phyloP scores from a whole-genome alignment of 2,888 invertebrate genomes.

The Drosophila formosana region DNA sequence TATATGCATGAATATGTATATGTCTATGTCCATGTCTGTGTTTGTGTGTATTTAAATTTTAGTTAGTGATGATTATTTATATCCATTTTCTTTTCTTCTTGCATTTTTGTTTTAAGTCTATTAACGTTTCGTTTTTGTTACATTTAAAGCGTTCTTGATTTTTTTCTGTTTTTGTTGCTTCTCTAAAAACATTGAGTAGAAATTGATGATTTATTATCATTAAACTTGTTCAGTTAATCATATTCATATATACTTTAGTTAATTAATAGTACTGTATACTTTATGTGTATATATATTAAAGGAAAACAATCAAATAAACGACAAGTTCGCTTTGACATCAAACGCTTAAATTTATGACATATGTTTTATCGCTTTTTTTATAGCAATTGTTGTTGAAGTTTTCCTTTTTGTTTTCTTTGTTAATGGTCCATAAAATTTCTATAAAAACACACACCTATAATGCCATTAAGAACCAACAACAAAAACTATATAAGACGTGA shows the following conservation, averaged over 20 bases:
- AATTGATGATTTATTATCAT: conserved; percentile 54
- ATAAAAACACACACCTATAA: conserved; percentile 52
- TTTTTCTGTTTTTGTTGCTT: conserved; percentile 46
- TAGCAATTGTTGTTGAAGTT: conserved; percentile 35
- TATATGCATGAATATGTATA: conserved; percentile 21
- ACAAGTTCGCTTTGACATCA: conserved; percentile 37
- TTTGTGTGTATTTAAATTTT: conserved; percentile 22
- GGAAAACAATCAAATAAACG: conserved; percentile 35
- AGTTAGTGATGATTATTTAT: conserved; percentile 42
- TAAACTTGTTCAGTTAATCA: conserved; percentile 36
- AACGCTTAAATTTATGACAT: conserved; percentile 37
- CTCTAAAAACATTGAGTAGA: conserved; percentile 70
- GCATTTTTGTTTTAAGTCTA: conserved; percentile 65
- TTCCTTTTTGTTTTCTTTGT: conserved; percentile 6
- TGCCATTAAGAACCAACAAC: conserved; percentile 32
- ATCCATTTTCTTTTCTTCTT: conserved; percentile 36
- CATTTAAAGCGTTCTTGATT: conserved; percentile 70
- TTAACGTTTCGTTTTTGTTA: conserved; percentile 80
- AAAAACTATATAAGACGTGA: conserved; percentile 17
- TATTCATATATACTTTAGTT: conserved; percentile 24
- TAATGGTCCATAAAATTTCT: conserved; percentile 76
- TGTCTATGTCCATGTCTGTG: conserved; percentile 30
- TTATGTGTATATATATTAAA: conserved; percentile 31
- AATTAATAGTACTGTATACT: conserved; percentile 36
- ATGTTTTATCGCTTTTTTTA: conserved; percentile 29